Base-by-base conservation (phyloP, 2,888 invertebrate species). In the Thymelicus lineola region DNA sequence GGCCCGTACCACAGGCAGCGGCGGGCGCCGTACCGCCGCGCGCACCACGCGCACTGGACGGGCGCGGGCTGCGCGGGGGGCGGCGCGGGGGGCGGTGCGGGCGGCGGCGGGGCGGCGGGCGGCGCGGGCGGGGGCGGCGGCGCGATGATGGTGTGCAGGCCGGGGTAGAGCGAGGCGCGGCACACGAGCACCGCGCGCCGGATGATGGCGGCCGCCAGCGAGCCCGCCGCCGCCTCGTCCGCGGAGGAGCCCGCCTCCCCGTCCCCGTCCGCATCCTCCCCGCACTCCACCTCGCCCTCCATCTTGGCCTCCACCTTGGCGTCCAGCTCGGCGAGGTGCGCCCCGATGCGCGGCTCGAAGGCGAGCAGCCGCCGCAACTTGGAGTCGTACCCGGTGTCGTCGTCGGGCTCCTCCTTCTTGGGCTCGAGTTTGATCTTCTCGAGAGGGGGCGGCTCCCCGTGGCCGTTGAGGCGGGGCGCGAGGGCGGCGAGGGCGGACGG, bases 61-160 rank as follows among this genome's bases (percentile, higher is more conserved):
- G 62, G 67, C 70, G 71, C 64, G 70, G 62, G 57, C 71, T 66
- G 57, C 70, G 67, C 73, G 74, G 65, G 28, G 72, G 67, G 42
- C 50, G 50, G 69, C 66, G 74, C 71, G 66, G 74, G 68, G 73
- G 50, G 70, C 71, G 80, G 80, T 75, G 82, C 80, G 78, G 80
- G 67, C 76, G 42, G 89, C 70, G 74, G 87, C 75, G 84, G 93
- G 80, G 93, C 93, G 70, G 62, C n/a, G n/a, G n/a, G n/a, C n/a
- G n/a, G n/a, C n/a, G 80, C 80, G 75, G 80, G 82, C 80, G 78
- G 80, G 76, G 42, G 89, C 70, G 74, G 87, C 75, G 84, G 93
- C 80, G 93, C 93, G 70, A 95, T 91, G 81, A 95, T 95, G 75
- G 94, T 95, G 86, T 95, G 95, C 82, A 95, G 86, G 46, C 95